phyloP scores from a whole-genome alignment of 1,140 invertebrate genomes.

The Tenebrio molitor region DNA sequence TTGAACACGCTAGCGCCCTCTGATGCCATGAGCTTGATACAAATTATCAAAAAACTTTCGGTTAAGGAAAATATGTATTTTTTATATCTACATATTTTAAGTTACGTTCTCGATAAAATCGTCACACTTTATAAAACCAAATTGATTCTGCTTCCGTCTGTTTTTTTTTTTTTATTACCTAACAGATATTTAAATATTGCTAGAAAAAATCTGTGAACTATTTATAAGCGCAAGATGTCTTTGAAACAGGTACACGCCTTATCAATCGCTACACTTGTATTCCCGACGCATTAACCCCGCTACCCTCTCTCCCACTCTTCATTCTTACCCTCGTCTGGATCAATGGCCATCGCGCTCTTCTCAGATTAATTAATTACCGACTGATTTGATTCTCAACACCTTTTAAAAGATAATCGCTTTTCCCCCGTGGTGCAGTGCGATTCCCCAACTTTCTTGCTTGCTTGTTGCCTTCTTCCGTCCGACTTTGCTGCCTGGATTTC shows the following conservation, averaged over 20 bases:
- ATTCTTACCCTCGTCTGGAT: neutral
- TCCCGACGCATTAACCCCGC: slow-evolving; percentile 39
- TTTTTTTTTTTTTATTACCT: no score
- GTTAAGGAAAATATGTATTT: no score
- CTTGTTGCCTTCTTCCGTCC: slow-evolving; percentile 18
- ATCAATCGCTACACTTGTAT: slow-evolving; percentile 45
- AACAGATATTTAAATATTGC: no score
- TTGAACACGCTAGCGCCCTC: slow-evolving; percentile 45
- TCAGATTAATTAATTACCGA: slow-evolving; percentile 39
- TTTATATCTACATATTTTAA: no score
- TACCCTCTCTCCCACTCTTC: neutral
- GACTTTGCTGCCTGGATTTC: neutral
- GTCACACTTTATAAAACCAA: no score
- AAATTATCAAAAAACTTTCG: slow-evolving; percentile 6
- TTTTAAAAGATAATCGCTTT: slow-evolving; percentile 16
- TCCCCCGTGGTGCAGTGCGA: neutral
- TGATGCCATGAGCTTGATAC: slow-evolving; percentile 21
- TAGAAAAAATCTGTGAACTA: no score
- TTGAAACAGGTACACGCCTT: no score
- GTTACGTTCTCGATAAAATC: no score
- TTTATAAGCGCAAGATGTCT: no score
- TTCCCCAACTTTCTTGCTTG: neutral
- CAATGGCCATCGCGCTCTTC: neutral
- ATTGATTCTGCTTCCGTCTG: no score
- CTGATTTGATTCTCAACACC: slow-evolving; percentile 41